Evolutionary conservation across 2,113 vertebrate genomes (phyloP).

Genomic region (Cygnus atratus): DNA sequence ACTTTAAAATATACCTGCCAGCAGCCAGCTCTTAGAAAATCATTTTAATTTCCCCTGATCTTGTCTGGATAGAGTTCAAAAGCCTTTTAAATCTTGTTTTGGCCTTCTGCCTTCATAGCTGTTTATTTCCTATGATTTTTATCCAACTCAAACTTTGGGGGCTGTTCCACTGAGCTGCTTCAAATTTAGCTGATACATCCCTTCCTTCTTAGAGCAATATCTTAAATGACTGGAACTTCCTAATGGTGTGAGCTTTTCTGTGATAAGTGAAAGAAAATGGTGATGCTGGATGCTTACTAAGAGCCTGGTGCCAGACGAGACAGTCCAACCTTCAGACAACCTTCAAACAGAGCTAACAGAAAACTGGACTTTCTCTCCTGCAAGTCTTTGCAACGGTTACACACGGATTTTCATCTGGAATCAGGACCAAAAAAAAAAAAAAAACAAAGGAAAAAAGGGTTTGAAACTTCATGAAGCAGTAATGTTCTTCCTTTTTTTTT

Average conservation of each 20-base stretch:
- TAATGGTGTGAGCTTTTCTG: not conserved
- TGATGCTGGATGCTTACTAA: not conserved
- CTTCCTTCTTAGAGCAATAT: not conserved
- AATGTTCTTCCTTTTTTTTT: not conserved
- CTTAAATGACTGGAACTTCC: constrained; percentile 1
- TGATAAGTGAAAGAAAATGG: not conserved
- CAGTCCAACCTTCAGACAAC: not conserved
- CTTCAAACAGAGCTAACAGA: not conserved
- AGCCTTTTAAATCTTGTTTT: constrained; percentile 53
- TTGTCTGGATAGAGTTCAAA: constrained; percentile 48
- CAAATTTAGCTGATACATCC: constrained; percentile 35
- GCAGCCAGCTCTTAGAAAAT: constrained; percentile 6
- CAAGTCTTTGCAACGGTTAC: not conserved
- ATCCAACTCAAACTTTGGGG: constrained; percentile 17
- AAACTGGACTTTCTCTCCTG: not conserved
- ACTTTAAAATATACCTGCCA: constrained; percentile 35
- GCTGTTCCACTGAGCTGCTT: constrained; percentile 19
- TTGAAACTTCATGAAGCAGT: not conserved
- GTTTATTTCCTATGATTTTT: constrained; percentile 53
- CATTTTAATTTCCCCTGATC: constrained; percentile 26
- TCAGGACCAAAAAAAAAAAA: not conserved
- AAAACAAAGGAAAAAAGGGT: not conserved
- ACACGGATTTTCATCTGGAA: not conserved
- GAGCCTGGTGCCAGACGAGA: not conserved
- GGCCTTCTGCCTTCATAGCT: constrained; percentile 41